Conservation (phyloP, 64 coral and sea anemone genomes). For the Porites australiensis region DNA sequence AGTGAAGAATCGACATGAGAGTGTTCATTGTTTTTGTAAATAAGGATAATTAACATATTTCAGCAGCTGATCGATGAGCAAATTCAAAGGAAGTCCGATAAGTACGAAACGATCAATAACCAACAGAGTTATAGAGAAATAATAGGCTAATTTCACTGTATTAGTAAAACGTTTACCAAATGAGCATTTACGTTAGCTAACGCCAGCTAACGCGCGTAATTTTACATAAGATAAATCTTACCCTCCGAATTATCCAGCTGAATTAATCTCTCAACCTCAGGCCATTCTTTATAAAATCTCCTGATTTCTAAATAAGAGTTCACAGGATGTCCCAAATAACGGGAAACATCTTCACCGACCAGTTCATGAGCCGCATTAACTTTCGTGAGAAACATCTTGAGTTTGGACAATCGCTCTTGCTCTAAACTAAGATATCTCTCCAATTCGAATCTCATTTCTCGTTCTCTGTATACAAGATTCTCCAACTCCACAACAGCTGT, state of each 20-base stretch:
- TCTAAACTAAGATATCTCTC: constrained; percentile 74
- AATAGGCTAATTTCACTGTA: too few relatives aligned
- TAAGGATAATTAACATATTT: too few relatives aligned
- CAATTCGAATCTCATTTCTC: constrained; percentile 71
- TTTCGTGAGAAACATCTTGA: constrained; percentile 80
- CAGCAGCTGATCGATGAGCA: too few relatives aligned
- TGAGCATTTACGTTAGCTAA: too few relatives aligned
- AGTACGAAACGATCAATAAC: neutral
- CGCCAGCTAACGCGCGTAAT: too few relatives aligned
- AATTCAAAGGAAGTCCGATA: neutral
- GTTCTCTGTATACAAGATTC: constrained; percentile 89
- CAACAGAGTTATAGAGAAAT: neutral
- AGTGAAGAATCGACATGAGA: too few relatives aligned
- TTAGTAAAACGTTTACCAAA: neutral
- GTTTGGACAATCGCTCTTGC: constrained; percentile 40
- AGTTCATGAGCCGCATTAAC: constrained; percentile 65
- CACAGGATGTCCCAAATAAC: constrained; percentile 91
- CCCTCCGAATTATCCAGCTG: constrained; percentile 82
- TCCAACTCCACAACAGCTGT: constrained; percentile 94
- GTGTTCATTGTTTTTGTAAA: too few relatives aligned
- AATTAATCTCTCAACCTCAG: constrained; percentile 52
- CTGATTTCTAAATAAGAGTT: constrained; percentile 94
- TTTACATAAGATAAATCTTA: constrained; percentile 1
- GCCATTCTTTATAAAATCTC: constrained; percentile 88
- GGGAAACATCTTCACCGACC: constrained; percentile 37